phyloP scores from a whole-genome alignment of 2,113 vertebrate genomes.

The Leiothrix lutea region DNA sequence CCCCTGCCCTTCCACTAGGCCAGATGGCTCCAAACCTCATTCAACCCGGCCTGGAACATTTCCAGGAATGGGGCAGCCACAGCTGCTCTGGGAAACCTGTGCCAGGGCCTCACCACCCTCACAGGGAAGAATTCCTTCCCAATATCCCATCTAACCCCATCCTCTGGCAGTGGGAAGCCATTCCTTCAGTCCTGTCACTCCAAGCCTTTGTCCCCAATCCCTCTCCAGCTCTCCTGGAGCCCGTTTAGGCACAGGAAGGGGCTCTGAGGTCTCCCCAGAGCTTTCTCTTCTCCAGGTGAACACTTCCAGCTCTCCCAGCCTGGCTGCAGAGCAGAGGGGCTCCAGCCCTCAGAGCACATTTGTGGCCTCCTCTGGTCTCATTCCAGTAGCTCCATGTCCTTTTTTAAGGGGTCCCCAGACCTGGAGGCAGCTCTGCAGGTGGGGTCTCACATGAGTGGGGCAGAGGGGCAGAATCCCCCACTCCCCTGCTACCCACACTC shows the following conservation, averaged over 20 bases:
- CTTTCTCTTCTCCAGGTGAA: neutral
- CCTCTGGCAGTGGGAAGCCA: neutral
- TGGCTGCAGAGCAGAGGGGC: neutral
- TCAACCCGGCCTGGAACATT: fast-evolving
- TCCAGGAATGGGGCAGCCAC: neutral
- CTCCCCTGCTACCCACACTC: neutral
- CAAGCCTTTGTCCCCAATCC: too few relatives aligned
- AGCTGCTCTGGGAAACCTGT: fast-evolving
- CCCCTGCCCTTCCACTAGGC: neutral
- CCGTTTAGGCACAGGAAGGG: neutral
- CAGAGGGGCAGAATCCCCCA: neutral
- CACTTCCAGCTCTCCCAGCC: neutral
- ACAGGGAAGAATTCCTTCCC: neutral
- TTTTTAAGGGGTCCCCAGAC: fast-evolving
- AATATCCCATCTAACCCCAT: neutral
- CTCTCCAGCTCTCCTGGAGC: neutral
- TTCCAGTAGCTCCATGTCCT: neutral
- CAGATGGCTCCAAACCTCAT: fast-evolving
- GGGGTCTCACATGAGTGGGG: neutral
- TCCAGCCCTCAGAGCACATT: neutral
- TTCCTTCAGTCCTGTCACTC: neutral
- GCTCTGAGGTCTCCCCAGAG: neutral
- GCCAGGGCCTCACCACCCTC: neutral
- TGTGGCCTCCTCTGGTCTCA: neutral
- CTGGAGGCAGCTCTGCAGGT: neutral